A percentile compares a stretch with the other conserved stretches of the same genome.
phyloP scores from a whole-genome alignment of 2,888 invertebrate species.

The Phaonia tiefii region DNA sequence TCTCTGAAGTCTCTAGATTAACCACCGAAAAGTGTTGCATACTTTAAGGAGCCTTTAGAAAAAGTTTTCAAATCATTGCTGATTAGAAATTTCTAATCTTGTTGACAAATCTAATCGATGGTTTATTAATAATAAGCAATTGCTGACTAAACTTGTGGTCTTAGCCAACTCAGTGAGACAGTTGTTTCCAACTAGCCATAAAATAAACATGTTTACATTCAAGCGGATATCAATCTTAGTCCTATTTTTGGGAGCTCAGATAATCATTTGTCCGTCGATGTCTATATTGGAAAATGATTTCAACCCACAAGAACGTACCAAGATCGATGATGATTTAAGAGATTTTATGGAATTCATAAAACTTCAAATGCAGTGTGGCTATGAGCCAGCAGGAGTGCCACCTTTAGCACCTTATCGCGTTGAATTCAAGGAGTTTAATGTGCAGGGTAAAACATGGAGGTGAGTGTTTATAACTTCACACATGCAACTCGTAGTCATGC shows the following conservation, averaged over 20 bases:
- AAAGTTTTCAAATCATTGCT: not conserved
- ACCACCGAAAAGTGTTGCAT: conserved; percentile 20
- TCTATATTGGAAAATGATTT: not conserved
- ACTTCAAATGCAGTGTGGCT: conserved; percentile 77
- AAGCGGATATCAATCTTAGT: not conserved
- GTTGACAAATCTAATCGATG: conserved; percentile 43
- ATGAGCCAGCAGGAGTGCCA: conserved; percentile 73
- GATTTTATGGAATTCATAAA: conserved; percentile 75
- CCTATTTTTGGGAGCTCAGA: not conserved
- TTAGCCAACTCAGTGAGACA: conserved; percentile 5
- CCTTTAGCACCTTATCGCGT: conserved; percentile 73
- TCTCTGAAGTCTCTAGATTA: not conserved
- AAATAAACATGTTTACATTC: conserved; percentile 30
- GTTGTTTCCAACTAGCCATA: conserved; percentile 5
- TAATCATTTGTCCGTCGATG: not conserved
- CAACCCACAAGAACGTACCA: conserved; percentile 23
- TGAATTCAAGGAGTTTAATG: conserved; percentile 67
- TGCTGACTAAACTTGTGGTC: not conserved
- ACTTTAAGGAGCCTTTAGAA: conserved; percentile 16
- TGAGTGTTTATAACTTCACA: conserved; percentile 58
- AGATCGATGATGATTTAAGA: conserved; percentile 75
- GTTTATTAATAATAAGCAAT: not conserved
- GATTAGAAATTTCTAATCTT: conserved; percentile 13
- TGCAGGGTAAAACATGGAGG: conserved; percentile 66
- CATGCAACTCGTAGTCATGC: not conserved